These are phyloP conservation scores for Eulemur coronatus DNA, from an alignment of 2,797 vertebrate genomes.

Conservation along the genomic window DNA sequence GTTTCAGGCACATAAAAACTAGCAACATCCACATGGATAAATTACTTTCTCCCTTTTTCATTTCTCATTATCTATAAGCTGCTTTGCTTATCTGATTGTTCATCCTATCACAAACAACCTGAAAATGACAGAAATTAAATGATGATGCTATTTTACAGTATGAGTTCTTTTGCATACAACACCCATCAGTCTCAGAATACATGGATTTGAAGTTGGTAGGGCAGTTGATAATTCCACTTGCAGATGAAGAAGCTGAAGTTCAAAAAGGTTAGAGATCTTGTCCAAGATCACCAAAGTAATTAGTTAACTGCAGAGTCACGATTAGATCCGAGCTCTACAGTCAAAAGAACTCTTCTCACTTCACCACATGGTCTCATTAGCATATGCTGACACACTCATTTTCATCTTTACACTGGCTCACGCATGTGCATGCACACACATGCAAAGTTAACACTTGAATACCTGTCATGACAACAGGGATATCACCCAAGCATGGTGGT, in stretches of 20 bases:
- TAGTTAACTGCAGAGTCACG: background rate
- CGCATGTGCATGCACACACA: rapidly evolving
- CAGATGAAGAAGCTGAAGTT: background rate
- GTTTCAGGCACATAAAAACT: background rate
- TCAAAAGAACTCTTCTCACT: background rate
- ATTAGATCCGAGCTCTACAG: background rate
- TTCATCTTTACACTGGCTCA: background rate
- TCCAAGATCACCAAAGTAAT: background rate
- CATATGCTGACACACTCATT: background rate
- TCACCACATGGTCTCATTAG: background rate
- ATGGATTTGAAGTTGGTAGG: background rate
- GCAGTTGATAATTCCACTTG: background rate
- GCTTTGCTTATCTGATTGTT: background rate
- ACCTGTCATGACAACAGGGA: background rate
- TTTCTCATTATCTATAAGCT: background rate
- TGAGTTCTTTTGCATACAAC: background rate
- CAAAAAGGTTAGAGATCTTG: background rate
- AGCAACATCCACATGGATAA: background rate
- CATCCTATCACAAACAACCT: background rate
- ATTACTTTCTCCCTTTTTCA: background rate
- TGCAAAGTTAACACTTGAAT: background rate
- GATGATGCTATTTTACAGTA: background rate
- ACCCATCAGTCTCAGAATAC: background rate
- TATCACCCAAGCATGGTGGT: background rate
- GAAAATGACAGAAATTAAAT: background rate